Base-by-base conservation (phyloP, 2,113 vertebrate genomes). In the Pristiophorus japonicus region DNA sequence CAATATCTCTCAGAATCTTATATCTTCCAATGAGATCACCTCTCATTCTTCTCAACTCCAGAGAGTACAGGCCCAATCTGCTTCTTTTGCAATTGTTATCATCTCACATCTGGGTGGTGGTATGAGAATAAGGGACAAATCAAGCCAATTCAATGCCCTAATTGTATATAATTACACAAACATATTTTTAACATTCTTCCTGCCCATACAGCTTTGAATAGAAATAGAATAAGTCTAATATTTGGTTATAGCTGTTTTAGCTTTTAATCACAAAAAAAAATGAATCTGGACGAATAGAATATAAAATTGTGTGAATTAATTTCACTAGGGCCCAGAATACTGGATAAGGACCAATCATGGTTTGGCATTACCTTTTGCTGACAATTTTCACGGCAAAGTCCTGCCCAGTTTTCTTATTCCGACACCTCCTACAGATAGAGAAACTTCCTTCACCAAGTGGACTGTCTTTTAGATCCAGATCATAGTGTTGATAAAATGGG, bases 301-400 rank as follows among this genome's bases (percentile, higher is more conserved):
- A 78, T 0, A 78, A 78, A 78, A 78, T n/a, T 12, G 34, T 34
- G 6, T 34, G 6, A 73, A 73, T 12, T 38, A 14, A n/a, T n/a
- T 78, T 34, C n/a, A 78, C 73, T 78, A 10, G 34, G 73, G n/a
- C 27, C 4, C 30, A 81, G 16, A n/a, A 38, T 91, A 63, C 45
- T 38, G 16, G n/a, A 92, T 62, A 7, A 92, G 59, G 8, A n/a
- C 55, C 4, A 92, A 92, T 65, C 18, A 16, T 92, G 55, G 55
- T 92, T 63, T 92, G 55, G 18, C 96, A 96, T 0, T 98, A 99
- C 99, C 99, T 99, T 97, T 98, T 99, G 97, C 99, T 99, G 97
- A 99, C 98, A 95, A 99, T 99, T 97, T 99, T 99, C 96, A 99
- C 99, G 4, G 99, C 99, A 92, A 98, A 99, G 88, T 98, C 98